These are phyloP conservation scores for Myotis myotis DNA, from an alignment of 2,797 vertebrate species.

Conservation along the genomic window DNA sequence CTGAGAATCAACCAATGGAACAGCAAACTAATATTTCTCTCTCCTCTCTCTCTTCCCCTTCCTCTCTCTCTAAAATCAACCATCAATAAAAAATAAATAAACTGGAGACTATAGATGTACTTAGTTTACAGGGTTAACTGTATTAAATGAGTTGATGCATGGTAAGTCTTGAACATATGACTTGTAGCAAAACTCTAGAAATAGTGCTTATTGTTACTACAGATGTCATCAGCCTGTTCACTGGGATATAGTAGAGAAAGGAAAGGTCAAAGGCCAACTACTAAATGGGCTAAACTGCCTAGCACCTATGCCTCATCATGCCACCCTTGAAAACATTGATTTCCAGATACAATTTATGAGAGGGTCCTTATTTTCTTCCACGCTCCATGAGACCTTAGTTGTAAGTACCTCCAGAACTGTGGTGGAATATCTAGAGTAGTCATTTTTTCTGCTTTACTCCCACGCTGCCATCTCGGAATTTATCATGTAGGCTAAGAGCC, in stretches of 20 bases:
- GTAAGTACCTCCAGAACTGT: not conserved
- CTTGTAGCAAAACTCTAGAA: not conserved
- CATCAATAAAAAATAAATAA: not conserved
- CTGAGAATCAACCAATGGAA: not conserved
- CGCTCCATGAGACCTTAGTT: not conserved
- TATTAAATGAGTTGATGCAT: not conserved
- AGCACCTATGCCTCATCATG: not conserved
- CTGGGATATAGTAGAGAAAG: not conserved
- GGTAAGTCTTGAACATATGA: not conserved
- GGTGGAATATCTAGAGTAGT: not conserved
- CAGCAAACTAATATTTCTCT: not conserved
- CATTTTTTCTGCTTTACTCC: slow-evolving; percentile 28
- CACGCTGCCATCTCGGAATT: not conserved
- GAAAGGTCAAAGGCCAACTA: not conserved
- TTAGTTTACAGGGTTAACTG: not conserved
- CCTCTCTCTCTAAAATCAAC: not conserved
- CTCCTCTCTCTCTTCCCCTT: not conserved
- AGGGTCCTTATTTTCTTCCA: not conserved
- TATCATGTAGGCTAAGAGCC: not conserved
- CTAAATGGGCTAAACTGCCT: not conserved
- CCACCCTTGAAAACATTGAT: not conserved
- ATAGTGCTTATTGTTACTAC: not conserved
- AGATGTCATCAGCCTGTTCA: not conserved
- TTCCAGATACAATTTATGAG: slow-evolving; percentile 23
- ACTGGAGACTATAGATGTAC: not conserved